phyloP scores from a whole-genome alignment of 1,140 invertebrate species.

The Drosophila serrata region DNA sequence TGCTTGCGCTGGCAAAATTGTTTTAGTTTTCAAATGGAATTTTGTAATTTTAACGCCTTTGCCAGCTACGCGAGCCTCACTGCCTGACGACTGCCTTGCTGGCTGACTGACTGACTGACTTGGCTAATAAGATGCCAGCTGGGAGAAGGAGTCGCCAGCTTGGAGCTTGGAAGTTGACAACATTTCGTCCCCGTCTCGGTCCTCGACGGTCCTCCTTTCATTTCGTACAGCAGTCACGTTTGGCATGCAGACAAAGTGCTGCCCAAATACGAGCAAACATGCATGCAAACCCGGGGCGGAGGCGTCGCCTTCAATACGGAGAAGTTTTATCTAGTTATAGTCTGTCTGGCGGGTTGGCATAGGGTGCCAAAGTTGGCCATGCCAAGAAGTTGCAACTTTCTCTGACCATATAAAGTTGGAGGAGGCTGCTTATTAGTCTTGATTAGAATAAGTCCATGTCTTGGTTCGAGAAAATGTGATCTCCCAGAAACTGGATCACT shows the following conservation, averaged over 20 bases:
- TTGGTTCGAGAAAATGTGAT: background rate
- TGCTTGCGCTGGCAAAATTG: slow-evolving; percentile 63
- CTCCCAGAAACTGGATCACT: slow-evolving; percentile 4
- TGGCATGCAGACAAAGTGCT: slow-evolving; percentile 65
- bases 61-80: slow-evolving; percentile 13
- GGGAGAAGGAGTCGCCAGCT: slow-evolving; percentile 1
- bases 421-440: slow-evolving; percentile 7
- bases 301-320: slow-evolving; percentile 47
- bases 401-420: slow-evolving; percentile 9
- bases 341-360: slow-evolving; percentile 4
- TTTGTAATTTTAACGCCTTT: slow-evolving; percentile 83
- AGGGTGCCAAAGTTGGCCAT: slow-evolving; percentile 10
- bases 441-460: slow-evolving; percentile 18
- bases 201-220: slow-evolving; percentile 19
- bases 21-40: slow-evolving; percentile 84
- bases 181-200: slow-evolving; percentile 21
- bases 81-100: slow-evolving; percentile 3
- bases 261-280: slow-evolving; percentile 52
- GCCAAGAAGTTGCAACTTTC: background rate
- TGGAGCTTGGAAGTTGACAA: slow-evolving; percentile 53
- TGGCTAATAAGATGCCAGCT: slow-evolving; percentile 48
- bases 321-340: slow-evolving; percentile 39
- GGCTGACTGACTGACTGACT: slow-evolving; percentile 11
- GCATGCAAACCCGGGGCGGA: slow-evolving; percentile 29
- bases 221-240: slow-evolving; percentile 75